Evolutionary conservation across 2,888 invertebrate genomes (phyloP).

Genomic region (Diploptera punctata): DNA sequence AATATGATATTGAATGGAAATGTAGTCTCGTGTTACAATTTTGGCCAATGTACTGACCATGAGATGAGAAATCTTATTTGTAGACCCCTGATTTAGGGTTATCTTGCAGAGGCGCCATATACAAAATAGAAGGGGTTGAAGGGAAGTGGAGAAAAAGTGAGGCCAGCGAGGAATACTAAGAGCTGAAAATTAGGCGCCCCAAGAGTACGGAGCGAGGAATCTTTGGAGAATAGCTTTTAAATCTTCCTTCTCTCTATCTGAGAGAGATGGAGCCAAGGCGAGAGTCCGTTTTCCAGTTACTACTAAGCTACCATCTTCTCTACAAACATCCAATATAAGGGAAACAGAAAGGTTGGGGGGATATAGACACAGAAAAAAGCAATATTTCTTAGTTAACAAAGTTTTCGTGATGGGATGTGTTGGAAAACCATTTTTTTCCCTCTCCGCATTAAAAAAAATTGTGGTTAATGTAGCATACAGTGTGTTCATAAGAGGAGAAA

Average conservation of each 20-base stretch:
- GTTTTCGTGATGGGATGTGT: conserved; percentile 2
- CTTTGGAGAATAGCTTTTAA: conserved; percentile 21
- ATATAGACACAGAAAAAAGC: conserved; percentile 5
- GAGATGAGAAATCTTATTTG: no score
- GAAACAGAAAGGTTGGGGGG: background rate
- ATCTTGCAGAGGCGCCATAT: background rate
- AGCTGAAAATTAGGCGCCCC: conserved; percentile 25
- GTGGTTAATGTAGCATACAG: background rate
- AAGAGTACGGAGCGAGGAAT: conserved; percentile 10
- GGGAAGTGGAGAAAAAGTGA: background rate
- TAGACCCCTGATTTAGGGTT: background rate
- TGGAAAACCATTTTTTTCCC: background rate
- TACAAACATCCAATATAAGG: background rate
- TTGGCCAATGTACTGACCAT: no score
- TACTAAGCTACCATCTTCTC: no score
- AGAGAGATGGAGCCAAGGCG: background rate
- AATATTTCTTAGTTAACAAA: conserved; percentile 12
- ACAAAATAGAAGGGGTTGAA: background rate
- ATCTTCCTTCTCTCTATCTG: conserved; percentile 20
- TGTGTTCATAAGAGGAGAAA: background rate
- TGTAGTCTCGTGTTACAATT: no score
- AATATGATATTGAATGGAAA: no score
- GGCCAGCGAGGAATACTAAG: conserved; percentile 18
- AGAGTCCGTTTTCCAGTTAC: background rate
- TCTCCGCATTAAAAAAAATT: background rate